These are phyloP conservation scores for Pentamera pediparva DNA, from an alignment of 53 echinoderm and acorn worm species.

Conservation along the genomic window DNA sequence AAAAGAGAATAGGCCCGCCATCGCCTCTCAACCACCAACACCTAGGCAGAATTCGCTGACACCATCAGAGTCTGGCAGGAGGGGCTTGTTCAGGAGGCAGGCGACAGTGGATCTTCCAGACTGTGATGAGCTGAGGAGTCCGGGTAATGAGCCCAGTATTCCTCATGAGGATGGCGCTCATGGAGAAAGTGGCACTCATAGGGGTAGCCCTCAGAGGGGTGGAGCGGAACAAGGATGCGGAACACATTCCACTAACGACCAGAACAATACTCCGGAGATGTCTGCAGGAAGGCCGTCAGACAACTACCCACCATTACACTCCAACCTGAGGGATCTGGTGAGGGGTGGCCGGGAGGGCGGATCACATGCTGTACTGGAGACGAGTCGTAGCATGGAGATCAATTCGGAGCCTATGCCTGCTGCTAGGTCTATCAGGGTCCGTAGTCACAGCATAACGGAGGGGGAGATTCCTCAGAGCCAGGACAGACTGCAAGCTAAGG, in stretches of 20 bases:
- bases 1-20: neutral
- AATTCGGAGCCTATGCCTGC: conserved; percentile 35
- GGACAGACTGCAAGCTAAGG: conserved; percentile 30
- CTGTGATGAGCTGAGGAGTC: neutral
- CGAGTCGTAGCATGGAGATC: neutral
- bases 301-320: neutral
- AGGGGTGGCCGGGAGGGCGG: conserved; percentile 33
- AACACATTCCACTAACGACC: neutral
- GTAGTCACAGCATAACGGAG: conserved; percentile 92
- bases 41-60: conserved; percentile 24
- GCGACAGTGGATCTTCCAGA: conserved; percentile 30
- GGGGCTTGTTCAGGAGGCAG: conserved; percentile 20
- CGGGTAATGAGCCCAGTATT: neutral
- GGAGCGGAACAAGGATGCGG: neutral
- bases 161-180: neutral
- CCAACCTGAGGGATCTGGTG: conserved; percentile 51
- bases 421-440: conserved; percentile 39
- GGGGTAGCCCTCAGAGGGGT: neutral
- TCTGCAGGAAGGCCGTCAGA: neutral
- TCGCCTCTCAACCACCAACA: neutral
- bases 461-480: conserved; percentile 57
- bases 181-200: neutral
- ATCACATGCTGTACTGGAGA: neutral
- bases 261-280: neutral
- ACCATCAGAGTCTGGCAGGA: conserved; percentile 26